A percentile compares a stretch with the other conserved stretches of the same genome.
phyloP scores from a whole-genome alignment of 2,888 invertebrate genomes.

The Drosophila testacea region DNA sequence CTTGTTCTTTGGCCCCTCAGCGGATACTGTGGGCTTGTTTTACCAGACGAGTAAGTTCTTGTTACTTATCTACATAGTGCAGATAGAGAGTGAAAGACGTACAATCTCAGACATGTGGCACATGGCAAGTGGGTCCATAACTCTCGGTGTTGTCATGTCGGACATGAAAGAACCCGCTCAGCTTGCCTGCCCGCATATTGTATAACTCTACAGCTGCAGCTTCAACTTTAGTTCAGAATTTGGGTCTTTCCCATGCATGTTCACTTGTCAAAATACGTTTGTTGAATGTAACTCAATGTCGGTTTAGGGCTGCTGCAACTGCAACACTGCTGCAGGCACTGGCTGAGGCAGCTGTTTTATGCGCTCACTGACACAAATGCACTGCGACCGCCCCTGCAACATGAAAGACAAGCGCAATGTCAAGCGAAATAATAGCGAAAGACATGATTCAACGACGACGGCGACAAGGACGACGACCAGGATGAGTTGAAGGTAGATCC shows the following conservation, averaged over 20 bases:
- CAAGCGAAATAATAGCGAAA: conserved; percentile 74
- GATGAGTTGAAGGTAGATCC: conserved; percentile 10
- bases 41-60: conserved; percentile 11
- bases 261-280: conserved; percentile 79
- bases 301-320: conserved; percentile 59
- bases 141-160: conserved; percentile 73
- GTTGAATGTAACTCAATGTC: conserved; percentile 78
- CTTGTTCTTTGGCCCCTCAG: neutral
- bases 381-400: conserved; percentile 59
- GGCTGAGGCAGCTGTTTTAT: conserved; percentile 69
- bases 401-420: conserved; percentile 76
- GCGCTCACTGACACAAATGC: conserved; percentile 72
- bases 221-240: conserved; percentile 35
- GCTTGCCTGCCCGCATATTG: conserved; percentile 66
- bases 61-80: conserved; percentile 34
- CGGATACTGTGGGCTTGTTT: conserved; percentile 13
- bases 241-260: conserved; percentile 60
- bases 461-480: conserved; percentile 13
- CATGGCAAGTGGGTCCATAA: conserved; percentile 72
- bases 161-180: conserved; percentile 71
- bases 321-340: conserved; percentile 32
- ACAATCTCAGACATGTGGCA: conserved; percentile 28
- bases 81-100: conserved; percentile 2
- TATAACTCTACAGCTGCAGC: conserved; percentile 38
- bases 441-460: conserved; percentile 55